Evolutionary conservation across 2,797 vertebrate species (phyloP), one percentile per base, ranked within the genome.

Genomic region (Dermochelys coriacea): DNA sequence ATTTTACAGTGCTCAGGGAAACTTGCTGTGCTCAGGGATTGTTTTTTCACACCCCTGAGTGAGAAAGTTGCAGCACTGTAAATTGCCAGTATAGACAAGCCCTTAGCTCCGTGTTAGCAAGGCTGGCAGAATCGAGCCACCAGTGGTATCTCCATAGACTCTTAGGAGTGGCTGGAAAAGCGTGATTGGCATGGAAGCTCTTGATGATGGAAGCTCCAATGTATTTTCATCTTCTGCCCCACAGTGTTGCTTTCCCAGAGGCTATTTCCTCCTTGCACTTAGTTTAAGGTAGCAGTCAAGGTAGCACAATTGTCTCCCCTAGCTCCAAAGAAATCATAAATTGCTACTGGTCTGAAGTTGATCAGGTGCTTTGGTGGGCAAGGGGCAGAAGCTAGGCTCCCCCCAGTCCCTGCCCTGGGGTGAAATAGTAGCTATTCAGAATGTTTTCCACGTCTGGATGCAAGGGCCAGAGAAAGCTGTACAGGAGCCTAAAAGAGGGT

Each of bases 111-210:
- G 21, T 21, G 5, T 37, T 68, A 23, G n/a, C 19, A 23, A 68
- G n/a, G 68, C 89, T 95, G 90, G 89, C 91, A 93, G 85, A 45
- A 52, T 78, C 68, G 85, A 93, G 93, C 77, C 57, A 93, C 89
- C 5, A 55, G 68, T 18, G 51, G n/a, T 37, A 90, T 84, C 94
- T 84, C 45, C 54, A 8, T 1, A 54, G n/a, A 6, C 6, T 3
- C 61, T 91, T 71, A 55, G 84, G 80, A 86, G 61, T 0, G 50
- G 64, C 55, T 88, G 54, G 85, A 93, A 83, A 4, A 84, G 11
- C 8, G 2, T 1, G 5, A 64, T 90, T 96, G 85, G 87, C 90
- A 75, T 88, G 68, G 92, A 91, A 95, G 80, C 80, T 37, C 0
- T 8, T 82, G 47, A 54, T 75, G 88, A 84, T 87, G 21, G 68